Evolutionary conservation across 1,140 invertebrate genomes (phyloP), one percentile per base, ranked within the genome.

Genomic region (Hermetia illucens): DNA sequence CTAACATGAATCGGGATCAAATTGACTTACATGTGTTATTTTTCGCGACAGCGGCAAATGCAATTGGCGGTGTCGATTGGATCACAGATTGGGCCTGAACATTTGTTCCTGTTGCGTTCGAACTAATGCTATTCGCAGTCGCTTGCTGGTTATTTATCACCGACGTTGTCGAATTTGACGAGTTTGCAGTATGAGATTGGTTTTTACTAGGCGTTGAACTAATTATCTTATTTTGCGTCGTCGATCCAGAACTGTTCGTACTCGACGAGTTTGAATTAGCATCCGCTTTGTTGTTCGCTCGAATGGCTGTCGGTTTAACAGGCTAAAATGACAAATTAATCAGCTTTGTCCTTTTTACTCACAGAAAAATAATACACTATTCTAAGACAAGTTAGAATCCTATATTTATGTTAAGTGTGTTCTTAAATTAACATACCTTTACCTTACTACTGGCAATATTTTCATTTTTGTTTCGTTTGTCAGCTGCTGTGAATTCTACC

Each of bases 231-330:
- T 49, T 27, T 41, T 42, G 32, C 25, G 43, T 17, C 20, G 36
- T 17, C 18, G 34, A 31, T 37, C 21, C 16, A 13, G 29, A 22
- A 29, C 36, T 40, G 31, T 25, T 45, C 38, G 33, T 42, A 38
- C 42, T 48, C 43, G 24, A 36, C 37, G 44, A 22, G 21, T 40
- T 36, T 32, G 32, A 34, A 38, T 39, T 44, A 27, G 44, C 40
- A 46, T 39, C 30, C 20, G 34, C 34, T 35, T 36, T 46, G 44
- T 69, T 63, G 49, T 69, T 64, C 39, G 74, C 71, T 61, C 77
- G 66, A 32, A 83, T 74, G 38, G 79, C 76, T 44, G 69, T 78
- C 15, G 80, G 80, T 64, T 82, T 82, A 22, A 82, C 71, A 47
- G 74, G 75, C 45, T 57, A 53, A 43, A 41, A 46, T 34, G 21